Evolutionary conservation across 2,888 invertebrate genomes (phyloP).

Genomic region (Eumacrocentrus americanus): DNA sequence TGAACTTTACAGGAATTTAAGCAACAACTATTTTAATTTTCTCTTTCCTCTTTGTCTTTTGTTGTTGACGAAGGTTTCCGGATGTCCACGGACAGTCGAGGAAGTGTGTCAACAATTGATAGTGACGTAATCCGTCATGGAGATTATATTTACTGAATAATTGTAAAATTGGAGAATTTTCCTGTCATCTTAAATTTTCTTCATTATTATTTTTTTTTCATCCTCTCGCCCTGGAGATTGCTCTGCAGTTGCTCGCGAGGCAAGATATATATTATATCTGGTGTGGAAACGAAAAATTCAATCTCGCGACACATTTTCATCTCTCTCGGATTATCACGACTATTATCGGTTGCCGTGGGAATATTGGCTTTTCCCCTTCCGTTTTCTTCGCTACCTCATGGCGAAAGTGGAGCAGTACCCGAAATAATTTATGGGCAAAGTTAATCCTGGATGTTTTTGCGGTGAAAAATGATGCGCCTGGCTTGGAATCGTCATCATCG

Average conservation of each 20-base stretch:
- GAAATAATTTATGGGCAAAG: slow-evolving; percentile 28
- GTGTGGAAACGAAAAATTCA: slow-evolving; percentile 21
- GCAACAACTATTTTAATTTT: too few relatives aligned
- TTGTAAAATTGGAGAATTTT: slow-evolving; percentile 4
- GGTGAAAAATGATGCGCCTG: slow-evolving; percentile 2
- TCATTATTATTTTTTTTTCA: slow-evolving; percentile 9
- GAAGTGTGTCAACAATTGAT: background rate
- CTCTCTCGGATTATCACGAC: slow-evolving; percentile 20
- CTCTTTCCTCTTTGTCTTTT: too few relatives aligned
- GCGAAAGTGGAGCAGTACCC: slow-evolving; percentile 16
- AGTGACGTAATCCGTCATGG: background rate
- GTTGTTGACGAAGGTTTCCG: too few relatives aligned
- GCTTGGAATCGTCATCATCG: background rate
- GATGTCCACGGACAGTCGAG: too few relatives aligned
- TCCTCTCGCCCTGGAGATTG: background rate
- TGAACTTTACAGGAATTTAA: background rate
- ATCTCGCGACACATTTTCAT: slow-evolving; percentile 24
- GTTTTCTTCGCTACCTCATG: background rate
- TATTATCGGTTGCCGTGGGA: slow-evolving; percentile 28
- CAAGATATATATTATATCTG: slow-evolving; percentile 3
- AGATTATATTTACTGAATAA: background rate
- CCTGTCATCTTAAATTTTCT: slow-evolving; percentile 2
- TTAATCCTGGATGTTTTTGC: slow-evolving; percentile 25
- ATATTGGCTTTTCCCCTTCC: slow-evolving; percentile 22
- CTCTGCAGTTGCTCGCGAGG: background rate